A percentile compares a stretch with the other conserved stretches of the same genome.
These are phyloP conservation scores for Lepetodrilus schrolli DNA, from an alignment of 2,888 invertebrate genomes.

Conservation along the genomic window DNA sequence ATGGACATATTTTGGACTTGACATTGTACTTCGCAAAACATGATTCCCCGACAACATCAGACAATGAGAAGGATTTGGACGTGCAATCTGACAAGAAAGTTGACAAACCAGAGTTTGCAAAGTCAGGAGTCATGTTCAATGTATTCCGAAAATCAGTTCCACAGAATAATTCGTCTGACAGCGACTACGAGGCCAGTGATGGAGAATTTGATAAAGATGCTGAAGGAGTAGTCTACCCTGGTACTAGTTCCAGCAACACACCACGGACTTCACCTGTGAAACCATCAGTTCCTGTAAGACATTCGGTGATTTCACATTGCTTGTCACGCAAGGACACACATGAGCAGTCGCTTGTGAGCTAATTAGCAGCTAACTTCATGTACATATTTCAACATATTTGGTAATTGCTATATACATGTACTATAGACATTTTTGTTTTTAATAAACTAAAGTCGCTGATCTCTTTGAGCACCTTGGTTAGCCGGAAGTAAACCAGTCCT, in stretches of 20 bases:
- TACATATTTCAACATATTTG: no score
- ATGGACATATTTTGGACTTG: slow-evolving; percentile 47
- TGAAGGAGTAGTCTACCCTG: slow-evolving; percentile 4
- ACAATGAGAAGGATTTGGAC: background rate
- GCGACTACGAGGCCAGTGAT: slow-evolving; percentile 69
- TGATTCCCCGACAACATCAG: background rate
- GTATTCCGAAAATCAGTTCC: slow-evolving; percentile 39
- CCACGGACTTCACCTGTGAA: background rate
- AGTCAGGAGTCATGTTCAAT: slow-evolving; percentile 53
- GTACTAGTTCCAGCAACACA: no score
- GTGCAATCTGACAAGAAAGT: background rate
- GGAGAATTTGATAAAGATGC: slow-evolving; percentile 46
- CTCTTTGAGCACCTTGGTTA: no score
- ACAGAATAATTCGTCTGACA: slow-evolving; percentile 47
- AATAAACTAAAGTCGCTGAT: no score
- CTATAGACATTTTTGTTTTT: no score
- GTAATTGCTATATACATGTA: no score
- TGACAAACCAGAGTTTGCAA: slow-evolving; percentile 33
- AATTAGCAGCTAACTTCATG: no score
- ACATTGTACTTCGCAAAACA: background rate
- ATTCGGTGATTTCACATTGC: no score
- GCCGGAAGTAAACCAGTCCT: no score
- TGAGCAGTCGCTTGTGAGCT: no score
- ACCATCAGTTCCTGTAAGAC: background rate
- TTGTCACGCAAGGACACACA: no score